These are phyloP conservation scores for Takifugu ocellatus DNA, from an alignment of 2,797 vertebrate genomes.

Conservation along the genomic window DNA sequence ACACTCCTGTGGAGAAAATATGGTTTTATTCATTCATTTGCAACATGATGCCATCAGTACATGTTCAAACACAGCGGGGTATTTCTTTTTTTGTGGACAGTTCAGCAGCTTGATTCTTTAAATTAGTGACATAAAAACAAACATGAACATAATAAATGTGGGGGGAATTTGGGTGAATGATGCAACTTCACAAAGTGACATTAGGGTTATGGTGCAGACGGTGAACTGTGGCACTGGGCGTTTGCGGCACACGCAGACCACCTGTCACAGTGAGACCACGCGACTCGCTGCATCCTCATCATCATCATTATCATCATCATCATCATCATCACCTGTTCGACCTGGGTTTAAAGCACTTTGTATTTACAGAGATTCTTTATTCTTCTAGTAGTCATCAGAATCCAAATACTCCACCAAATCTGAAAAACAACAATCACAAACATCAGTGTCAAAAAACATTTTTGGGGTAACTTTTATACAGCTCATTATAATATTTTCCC, in stretches of 20 bases:
- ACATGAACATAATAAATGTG: too few species aligned
- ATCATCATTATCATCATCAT: conserved; percentile 36
- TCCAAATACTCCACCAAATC: conserved; percentile 63
- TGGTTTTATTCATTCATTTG: not conserved
- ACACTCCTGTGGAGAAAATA: not conserved
- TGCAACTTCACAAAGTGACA: too few species aligned
- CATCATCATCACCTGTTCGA: conserved; percentile 32
- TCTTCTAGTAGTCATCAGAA: conserved; percentile 51
- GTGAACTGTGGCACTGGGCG: too few species aligned
- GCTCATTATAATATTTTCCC: too few species aligned
- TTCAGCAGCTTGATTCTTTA: too few species aligned
- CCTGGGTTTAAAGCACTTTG: not conserved
- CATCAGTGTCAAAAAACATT: not conserved
- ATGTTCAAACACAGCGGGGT: too few species aligned
- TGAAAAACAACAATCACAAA: conserved; percentile 27
- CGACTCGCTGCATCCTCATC: conserved; percentile 17
- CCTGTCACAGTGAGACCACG: conserved; percentile 1
- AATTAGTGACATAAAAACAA: too few species aligned
- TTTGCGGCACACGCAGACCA: not conserved
- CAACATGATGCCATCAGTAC: too few species aligned
- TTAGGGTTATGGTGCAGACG: too few species aligned
- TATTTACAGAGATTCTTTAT: conserved; percentile 10
- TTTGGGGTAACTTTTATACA: too few species aligned
- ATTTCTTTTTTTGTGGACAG: too few species aligned
- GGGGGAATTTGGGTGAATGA: too few species aligned